A percentile compares a stretch with the other conserved stretches of the same genome.
These are phyloP conservation scores for Glossophaga mutica DNA, from an alignment of 2,797 vertebrate species.

Conservation along the genomic window DNA sequence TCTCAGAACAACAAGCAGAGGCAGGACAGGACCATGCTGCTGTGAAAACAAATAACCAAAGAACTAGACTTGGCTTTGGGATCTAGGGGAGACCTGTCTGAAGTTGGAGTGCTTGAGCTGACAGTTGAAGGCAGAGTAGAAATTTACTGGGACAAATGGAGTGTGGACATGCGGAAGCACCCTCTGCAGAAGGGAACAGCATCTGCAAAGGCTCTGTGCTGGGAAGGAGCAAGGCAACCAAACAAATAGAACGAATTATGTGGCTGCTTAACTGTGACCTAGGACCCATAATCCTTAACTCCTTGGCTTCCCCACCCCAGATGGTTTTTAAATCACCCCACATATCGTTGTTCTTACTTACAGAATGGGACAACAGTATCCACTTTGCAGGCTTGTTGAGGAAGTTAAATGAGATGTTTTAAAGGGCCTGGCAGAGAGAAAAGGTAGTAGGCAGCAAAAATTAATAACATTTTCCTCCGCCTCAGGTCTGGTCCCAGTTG, in stretches of 20 bases:
- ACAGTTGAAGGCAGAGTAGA: background rate
- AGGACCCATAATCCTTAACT: background rate
- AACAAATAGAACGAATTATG: background rate
- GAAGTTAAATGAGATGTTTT: background rate
- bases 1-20: background rate
- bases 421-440: background rate
- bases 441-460: background rate
- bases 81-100: background rate
- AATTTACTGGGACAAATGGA: background rate
- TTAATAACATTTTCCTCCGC: background rate
- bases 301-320: background rate
- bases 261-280: background rate
- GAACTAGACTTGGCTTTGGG: background rate
- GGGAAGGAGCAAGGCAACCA: background rate
- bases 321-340: background rate
- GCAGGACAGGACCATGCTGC: background rate
- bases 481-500: fast-evolving
- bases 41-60: background rate
- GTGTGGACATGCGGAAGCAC: background rate
- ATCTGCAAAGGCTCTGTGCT: fast-evolving
- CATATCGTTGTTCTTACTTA: background rate
- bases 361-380: background rate
- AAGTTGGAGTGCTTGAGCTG: background rate
- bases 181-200: background rate
- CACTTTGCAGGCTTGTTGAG: background rate